Evolutionary conservation across 2,888 invertebrate genomes (phyloP).

Genomic region (Parelbella ahira): DNA sequence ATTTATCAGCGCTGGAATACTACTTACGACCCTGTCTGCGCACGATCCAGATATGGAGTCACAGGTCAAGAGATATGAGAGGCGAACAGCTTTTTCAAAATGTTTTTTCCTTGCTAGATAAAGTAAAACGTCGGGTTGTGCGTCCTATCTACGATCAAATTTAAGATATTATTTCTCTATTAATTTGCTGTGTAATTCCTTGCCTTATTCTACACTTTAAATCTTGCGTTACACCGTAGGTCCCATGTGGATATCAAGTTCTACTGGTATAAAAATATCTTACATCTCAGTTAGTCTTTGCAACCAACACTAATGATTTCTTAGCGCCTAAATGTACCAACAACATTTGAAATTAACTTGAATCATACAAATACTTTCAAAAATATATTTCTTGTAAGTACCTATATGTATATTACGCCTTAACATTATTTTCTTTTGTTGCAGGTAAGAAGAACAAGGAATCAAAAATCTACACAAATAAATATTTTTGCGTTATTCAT

Average conservation of each 20-base stretch:
- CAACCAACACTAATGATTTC: neutral
- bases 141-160: no score
- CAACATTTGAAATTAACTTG: no score
- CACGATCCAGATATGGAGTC: slow-evolving; percentile 55
- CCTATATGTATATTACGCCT: neutral
- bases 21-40: slow-evolving; percentile 56
- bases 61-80: slow-evolving; percentile 57
- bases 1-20: slow-evolving; percentile 60
- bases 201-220: no score
- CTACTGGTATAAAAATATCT: slow-evolving; percentile 6
- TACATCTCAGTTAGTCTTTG: neutral
- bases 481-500: slow-evolving; percentile 30
- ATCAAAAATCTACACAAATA: slow-evolving; percentile 5
- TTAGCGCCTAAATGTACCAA: no score
- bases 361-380: no score
- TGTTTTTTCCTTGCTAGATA: slow-evolving; percentile 57
- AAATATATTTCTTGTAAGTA: no score
- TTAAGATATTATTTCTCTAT: no score
- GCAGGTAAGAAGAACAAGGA: slow-evolving; percentile 13
- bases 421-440: slow-evolving; percentile 16
- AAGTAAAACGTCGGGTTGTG: no score
- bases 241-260: slow-evolving; percentile 4
- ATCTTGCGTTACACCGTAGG: no score
- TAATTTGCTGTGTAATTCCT: no score
- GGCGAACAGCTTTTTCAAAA: slow-evolving; percentile 71